Percentiles rank a stretch among this genome's conserved stretches.
Evolutionary conservation across 2,797 vertebrate genomes (phyloP).

Genomic region (Gallinago stenura): DNA sequence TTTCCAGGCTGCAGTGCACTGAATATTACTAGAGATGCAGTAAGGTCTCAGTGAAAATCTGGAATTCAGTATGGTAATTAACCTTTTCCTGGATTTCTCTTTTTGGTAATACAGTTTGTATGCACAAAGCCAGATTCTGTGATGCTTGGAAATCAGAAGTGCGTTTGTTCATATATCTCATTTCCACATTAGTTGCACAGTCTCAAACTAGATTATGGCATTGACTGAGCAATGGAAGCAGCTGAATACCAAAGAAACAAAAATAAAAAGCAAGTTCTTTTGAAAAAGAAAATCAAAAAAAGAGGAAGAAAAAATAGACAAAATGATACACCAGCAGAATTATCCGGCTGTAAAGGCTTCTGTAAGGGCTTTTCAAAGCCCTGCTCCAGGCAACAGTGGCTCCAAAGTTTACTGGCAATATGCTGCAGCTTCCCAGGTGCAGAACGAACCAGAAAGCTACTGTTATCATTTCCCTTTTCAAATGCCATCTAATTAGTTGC

Average conservation of each 20-base stretch:
- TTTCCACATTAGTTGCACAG: background rate
- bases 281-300: background rate
- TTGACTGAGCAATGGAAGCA: background rate
- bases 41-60: background rate
- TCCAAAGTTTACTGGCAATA: conserved; percentile 26
- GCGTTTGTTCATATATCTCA: background rate
- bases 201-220: conserved; percentile 33
- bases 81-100: background rate
- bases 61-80: background rate
- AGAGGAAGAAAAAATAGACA: background rate
- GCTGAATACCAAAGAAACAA: conserved; percentile 34
- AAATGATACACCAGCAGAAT: conserved; percentile 42
- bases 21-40: background rate
- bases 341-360: background rate
- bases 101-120: background rate
- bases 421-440: conserved; percentile 28
- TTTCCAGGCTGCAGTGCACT: background rate
- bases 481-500: conserved; percentile 37
- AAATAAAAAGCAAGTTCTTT: background rate
- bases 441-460: background rate
- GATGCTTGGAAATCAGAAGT: background rate
- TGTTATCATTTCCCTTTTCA: conserved; percentile 18
- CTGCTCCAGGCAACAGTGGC: conserved; percentile 11
- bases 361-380: conserved; percentile 43
- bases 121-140: background rate